Conservation (phyloP, 2,888 invertebrate genomes). For the Spialia ferax region DNA sequence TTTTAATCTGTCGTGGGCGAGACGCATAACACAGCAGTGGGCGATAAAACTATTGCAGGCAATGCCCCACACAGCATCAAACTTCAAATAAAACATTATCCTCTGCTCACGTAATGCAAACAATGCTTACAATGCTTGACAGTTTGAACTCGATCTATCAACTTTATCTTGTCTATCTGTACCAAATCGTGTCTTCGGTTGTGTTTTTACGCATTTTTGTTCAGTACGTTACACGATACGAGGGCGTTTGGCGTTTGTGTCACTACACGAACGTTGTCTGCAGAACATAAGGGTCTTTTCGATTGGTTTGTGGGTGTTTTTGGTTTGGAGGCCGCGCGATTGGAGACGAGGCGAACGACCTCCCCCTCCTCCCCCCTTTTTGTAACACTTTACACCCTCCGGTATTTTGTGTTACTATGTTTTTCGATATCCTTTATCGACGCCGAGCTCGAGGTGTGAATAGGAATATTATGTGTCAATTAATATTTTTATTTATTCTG, state of each 20-base stretch:
- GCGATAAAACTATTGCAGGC: no score
- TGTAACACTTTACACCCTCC: slow-evolving; percentile 20
- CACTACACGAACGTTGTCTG: neutral
- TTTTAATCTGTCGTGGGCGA: no score
- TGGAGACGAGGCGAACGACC: neutral
- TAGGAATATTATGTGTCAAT: slow-evolving; percentile 39
- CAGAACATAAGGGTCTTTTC: slow-evolving; percentile 4
- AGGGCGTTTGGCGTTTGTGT: slow-evolving; percentile 57
- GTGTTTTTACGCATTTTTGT: slow-evolving; percentile 75
- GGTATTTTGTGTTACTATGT: slow-evolving; percentile 18
- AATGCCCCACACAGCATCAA: no score
- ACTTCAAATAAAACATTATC: no score
- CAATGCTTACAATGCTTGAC: no score
- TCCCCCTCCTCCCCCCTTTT: slow-evolving; percentile 9
- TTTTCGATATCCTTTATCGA: slow-evolving; percentile 25
- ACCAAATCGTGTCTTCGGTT: slow-evolving; percentile 60
- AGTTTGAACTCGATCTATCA: no score
- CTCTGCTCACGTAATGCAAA: no score
- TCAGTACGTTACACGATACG: slow-evolving; percentile 54
- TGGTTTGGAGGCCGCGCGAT: neutral
- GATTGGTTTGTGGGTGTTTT: slow-evolving; percentile 1
- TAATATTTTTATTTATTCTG: slow-evolving; percentile 35
- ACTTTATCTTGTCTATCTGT: slow-evolving; percentile 8
- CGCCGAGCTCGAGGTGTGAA: slow-evolving; percentile 35
- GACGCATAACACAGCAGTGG: no score